A percentile compares a stretch with the other conserved stretches of the same genome.
These are phyloP conservation scores for Amiota minor DNA, from an alignment of 2,888 invertebrate species.

Conservation along the genomic window DNA sequence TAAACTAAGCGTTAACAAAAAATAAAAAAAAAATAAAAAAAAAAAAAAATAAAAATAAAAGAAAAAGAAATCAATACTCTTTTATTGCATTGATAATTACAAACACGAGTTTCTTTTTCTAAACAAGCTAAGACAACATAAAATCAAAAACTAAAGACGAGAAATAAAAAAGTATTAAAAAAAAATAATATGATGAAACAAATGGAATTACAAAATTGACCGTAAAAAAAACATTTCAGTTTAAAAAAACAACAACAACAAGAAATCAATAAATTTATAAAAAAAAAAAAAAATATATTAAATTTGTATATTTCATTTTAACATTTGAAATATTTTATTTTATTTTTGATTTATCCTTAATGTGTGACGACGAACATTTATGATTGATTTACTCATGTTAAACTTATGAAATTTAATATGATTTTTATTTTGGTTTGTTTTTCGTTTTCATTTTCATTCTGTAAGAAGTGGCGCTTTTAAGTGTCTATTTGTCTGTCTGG, in stretches of 20 bases:
- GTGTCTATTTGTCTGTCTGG: background rate
- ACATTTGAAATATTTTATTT: background rate
- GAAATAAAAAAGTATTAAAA: background rate
- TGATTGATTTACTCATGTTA: slow-evolving; percentile 16
- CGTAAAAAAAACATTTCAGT: background rate
- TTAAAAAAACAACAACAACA: background rate
- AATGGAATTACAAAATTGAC: slow-evolving; percentile 26
- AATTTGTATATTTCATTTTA: background rate
- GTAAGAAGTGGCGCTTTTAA: background rate
- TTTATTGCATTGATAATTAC: slow-evolving; percentile 18
- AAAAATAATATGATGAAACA: slow-evolving; percentile 13
- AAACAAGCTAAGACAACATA: background rate
- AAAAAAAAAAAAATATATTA: background rate
- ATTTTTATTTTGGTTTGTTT: background rate
- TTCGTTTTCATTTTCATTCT: slow-evolving; percentile 5
- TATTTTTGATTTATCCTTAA: too few relatives aligned
- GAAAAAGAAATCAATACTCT: background rate
- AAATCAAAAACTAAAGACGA: background rate
- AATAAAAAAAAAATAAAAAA: background rate
- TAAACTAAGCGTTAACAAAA: background rate
- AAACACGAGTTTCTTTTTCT: too few relatives aligned
- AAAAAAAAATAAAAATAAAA: background rate
- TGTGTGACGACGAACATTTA: slow-evolving; percentile 9
- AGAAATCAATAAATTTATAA: background rate
- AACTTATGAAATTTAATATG: slow-evolving; percentile 7